Evolutionary conservation across 2,888 invertebrate species (phyloP), one percentile per base, ranked within the genome.

Genomic region (Drosophila monieri): DNA sequence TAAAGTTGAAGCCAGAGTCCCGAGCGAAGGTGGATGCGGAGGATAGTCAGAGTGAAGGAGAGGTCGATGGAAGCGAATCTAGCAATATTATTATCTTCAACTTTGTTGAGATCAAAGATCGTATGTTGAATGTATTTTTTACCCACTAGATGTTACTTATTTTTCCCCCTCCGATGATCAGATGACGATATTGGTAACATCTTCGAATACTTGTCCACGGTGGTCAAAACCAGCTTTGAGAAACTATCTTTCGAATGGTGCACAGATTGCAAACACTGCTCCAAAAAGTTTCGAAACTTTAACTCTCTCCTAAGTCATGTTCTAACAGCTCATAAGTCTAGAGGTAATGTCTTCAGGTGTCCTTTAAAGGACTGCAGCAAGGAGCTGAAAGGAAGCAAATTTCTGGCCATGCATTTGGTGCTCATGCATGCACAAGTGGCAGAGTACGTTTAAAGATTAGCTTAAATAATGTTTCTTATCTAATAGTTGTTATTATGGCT

Each of bases 371-470:
- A 77, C 4, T 87, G 81, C 46, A 53, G 44, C 1, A 62, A 73
- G 2, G 48, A 76, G 30, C 32, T 88, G 1, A 30, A 66, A 6
- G 77, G 77, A 1, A 54, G 64, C n/a, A 68, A 80, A 10, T 71
- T 55, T 6, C 56, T 91, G 41, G 88, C 91, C 2, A 76, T 84
- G 67, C 91, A 91, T 75, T 59, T 91, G 53, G 83, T 91, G 0
- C 59, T 90, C 5, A 68, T 80, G 23, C 91, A 91, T 57, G 89
- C 88, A 4, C 83, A 89, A 18, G 72, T 89, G 3, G 73, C 83
- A 14, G 78, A 81, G 90, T 86, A 79, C 58, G 61, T 6, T 3
- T 18, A 5, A 0, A 3, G 8, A 30, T 21, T 1, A 1, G 23
- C 1, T 3, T 0, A 6, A 0, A 2, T 0, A 5, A 3, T 0